Conservation (phyloP, 2,113 vertebrate genomes). For the Eulacestoma nigropectus region DNA sequence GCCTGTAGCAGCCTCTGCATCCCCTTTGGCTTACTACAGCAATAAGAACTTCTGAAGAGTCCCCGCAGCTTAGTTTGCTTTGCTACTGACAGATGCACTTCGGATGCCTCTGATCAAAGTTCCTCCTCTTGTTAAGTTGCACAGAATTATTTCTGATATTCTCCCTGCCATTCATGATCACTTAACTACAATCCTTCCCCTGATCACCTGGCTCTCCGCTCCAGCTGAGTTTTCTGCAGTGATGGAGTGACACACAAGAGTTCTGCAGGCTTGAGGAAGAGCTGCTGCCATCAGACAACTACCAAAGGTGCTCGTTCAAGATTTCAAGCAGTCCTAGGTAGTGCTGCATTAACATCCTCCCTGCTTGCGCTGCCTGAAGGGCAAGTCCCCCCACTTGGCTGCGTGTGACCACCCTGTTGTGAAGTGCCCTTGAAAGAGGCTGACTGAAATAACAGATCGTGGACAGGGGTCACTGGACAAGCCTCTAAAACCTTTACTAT, state of each 20-base stretch:
- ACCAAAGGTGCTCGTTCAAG: neutral
- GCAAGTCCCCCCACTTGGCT: neutral
- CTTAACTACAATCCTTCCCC: neutral
- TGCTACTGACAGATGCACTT: neutral
- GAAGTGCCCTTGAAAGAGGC: neutral
- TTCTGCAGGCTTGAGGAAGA: neutral
- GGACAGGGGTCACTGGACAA: neutral
- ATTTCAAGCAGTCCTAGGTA: neutral
- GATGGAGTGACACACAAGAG: neutral
- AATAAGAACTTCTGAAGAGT: neutral
- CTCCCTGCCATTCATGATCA: neutral
- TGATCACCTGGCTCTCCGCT: neutral
- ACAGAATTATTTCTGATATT: slow-evolving; percentile 5
- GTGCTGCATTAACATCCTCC: neutral
- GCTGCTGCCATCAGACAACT: neutral
- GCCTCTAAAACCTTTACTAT: neutral
- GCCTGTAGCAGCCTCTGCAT: neutral
- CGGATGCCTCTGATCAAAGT: neutral
- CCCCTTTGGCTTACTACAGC: neutral
- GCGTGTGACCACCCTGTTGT: no score
- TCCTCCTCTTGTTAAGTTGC: neutral
- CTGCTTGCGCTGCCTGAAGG: neutral
- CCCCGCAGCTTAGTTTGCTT: neutral
- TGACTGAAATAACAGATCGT: neutral
- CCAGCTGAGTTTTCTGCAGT: neutral